phyloP scores from a whole-genome alignment of 2,888 invertebrate genomes.

The Gastrophysa polygoni region DNA sequence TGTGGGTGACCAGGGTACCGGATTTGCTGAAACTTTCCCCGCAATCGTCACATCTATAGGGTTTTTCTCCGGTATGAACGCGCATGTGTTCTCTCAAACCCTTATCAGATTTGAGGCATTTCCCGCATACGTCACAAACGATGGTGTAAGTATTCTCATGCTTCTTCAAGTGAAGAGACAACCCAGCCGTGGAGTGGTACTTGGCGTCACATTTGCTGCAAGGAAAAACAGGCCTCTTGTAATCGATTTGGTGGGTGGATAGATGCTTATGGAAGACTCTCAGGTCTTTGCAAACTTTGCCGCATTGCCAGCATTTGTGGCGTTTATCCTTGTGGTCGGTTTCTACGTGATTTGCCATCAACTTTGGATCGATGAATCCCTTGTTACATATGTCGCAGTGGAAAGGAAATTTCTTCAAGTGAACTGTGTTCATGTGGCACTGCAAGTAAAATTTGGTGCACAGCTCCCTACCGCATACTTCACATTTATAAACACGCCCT shows the following conservation, averaged over 20 bases:
- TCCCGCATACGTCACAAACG: slow-evolving; percentile 42
- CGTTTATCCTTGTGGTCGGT: slow-evolving; percentile 44
- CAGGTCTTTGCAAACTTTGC: not conserved
- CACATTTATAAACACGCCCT: slow-evolving; percentile 7
- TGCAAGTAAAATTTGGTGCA: slow-evolving; percentile 22
- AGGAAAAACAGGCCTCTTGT: slow-evolving; percentile 22
- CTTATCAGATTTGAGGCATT: slow-evolving; percentile 29
- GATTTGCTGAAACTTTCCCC: slow-evolving; percentile 26
- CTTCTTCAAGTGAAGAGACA: slow-evolving; percentile 2
- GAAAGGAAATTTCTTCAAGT: not conserved
- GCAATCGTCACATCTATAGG: slow-evolving; percentile 23
- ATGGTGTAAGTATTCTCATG: slow-evolving; percentile 38
- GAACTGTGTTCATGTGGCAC: slow-evolving; percentile 31
- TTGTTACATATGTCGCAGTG: slow-evolving; percentile 49
- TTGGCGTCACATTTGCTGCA: slow-evolving; percentile 35
- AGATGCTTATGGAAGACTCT: slow-evolving; percentile 24
- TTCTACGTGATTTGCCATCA: not conserved
- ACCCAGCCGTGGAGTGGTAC: not conserved
- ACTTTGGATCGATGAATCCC: not conserved
- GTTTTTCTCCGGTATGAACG: slow-evolving; percentile 40
- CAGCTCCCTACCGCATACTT: slow-evolving; percentile 32
- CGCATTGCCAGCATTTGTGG: slow-evolving; percentile 32
- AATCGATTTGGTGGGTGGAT: slow-evolving; percentile 32
- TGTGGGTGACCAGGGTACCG: slow-evolving; percentile 53
- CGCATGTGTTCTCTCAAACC: slow-evolving; percentile 38